These are phyloP conservation scores for Spermophilus dauricus DNA, from an alignment of 2,113 vertebrate species.

Conservation along the genomic window DNA sequence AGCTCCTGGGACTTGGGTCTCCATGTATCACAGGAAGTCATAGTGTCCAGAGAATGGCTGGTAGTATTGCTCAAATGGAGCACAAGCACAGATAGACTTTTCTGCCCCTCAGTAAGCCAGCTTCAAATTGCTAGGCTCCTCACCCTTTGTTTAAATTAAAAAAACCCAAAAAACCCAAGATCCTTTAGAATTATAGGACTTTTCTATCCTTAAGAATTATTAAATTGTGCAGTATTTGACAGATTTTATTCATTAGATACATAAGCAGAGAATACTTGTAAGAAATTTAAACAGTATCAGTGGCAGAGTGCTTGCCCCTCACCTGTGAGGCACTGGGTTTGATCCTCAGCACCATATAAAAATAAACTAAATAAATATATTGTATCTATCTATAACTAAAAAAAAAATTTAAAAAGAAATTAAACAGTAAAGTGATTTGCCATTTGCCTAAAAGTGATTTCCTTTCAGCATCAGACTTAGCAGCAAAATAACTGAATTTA, in stretches of 20 bases:
- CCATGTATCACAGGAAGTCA: background rate
- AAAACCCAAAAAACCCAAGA: background rate
- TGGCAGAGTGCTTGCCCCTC: no score
- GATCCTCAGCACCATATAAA: no score
- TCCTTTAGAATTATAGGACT: background rate
- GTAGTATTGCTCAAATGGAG: background rate
- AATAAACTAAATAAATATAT: no score
- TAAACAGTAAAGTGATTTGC: background rate
- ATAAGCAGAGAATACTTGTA: background rate
- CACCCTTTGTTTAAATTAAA: background rate
- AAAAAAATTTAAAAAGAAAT: background rate
- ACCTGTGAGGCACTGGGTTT: no score
- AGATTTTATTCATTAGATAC: background rate
- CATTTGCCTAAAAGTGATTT: conserved; percentile 32
- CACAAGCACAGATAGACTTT: background rate
- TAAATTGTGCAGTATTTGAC: background rate
- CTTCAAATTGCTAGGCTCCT: background rate
- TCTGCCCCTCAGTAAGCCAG: background rate
- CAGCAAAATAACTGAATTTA: background rate
- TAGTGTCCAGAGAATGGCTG: background rate
- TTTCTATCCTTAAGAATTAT: background rate
- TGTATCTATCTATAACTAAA: no score
- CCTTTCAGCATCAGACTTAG: background rate
- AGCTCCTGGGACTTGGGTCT: background rate
- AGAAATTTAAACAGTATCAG: background rate